Conservation (phyloP, 2,113 vertebrate genomes). For the Colius striatus region DNA sequence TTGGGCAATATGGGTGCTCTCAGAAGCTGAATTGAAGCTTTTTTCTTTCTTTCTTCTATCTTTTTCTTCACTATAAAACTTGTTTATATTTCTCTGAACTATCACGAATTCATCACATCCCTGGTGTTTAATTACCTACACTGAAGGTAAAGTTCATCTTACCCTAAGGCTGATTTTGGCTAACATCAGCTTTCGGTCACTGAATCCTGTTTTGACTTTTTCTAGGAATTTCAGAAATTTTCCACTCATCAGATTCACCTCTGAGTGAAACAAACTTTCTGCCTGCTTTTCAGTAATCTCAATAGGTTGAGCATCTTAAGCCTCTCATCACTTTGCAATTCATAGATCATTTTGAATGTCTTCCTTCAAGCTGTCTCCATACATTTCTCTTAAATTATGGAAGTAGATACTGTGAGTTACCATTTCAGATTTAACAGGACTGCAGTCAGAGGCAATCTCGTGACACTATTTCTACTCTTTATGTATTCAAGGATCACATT, state of each 20-base stretch:
- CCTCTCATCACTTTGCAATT: not conserved
- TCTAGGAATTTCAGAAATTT: not conserved
- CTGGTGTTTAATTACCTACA: not conserved
- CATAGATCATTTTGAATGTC: not conserved
- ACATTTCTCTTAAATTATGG: not conserved
- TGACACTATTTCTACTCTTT: not conserved
- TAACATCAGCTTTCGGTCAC: not conserved
- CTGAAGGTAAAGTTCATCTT: not conserved
- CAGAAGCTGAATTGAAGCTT: not conserved
- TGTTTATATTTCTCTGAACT: not conserved
- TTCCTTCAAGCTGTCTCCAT: constrained; percentile 13
- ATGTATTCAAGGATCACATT: not conserved
- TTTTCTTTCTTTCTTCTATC: fast-evolving
- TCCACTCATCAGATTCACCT: not conserved
- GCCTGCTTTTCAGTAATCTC: not conserved
- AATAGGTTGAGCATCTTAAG: not conserved
- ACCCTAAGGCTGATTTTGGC: not conserved
- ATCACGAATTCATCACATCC: not conserved
- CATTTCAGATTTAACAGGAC: not conserved
- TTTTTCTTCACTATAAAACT: not conserved
- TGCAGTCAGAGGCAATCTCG: constrained; percentile 12
- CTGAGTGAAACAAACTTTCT: not conserved
- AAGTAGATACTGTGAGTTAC: not conserved
- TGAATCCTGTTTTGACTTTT: not conserved
- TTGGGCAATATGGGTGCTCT: not conserved